Evolutionary conservation across 1,140 invertebrate genomes (phyloP).

Genomic region (Zophobas morio): DNA sequence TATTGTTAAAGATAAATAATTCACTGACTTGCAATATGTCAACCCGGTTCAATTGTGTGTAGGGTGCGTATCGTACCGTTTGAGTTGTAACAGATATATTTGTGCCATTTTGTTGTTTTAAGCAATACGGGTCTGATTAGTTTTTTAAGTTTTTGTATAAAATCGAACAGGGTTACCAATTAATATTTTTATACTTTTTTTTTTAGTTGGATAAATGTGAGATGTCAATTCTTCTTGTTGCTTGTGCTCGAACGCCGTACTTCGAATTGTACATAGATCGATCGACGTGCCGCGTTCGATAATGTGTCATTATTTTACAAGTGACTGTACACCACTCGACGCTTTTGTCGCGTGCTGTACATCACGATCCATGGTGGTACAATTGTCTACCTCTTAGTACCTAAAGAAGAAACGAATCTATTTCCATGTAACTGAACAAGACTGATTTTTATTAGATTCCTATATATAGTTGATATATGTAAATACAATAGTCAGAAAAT

Average conservation of each 20-base stretch:
- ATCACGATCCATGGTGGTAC: slow-evolving; percentile 40
- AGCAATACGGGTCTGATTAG: slow-evolving; percentile 31
- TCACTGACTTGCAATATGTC: slow-evolving; percentile 44
- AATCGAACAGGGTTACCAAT: slow-evolving; percentile 42
- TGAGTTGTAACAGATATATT: too few species aligned
- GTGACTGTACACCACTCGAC: neutral
- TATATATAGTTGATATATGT: slow-evolving; percentile 47
- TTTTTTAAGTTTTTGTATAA: slow-evolving; percentile 34
- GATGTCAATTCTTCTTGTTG: slow-evolving; percentile 46
- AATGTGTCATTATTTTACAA: slow-evolving; percentile 19
- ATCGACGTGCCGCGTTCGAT: slow-evolving; percentile 15
- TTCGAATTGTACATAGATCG: slow-evolving; percentile 14
- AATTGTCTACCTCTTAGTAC: slow-evolving; percentile 54
- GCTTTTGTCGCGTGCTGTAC: slow-evolving; percentile 15
- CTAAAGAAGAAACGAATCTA: slow-evolving; percentile 47
- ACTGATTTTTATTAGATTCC: slow-evolving; percentile 63
- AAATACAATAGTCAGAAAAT: slow-evolving; percentile 44
- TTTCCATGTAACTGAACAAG: slow-evolving; percentile 60
- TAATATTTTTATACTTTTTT: slow-evolving; percentile 28
- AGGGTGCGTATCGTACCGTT: neutral
- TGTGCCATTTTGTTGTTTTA: slow-evolving; percentile 30
- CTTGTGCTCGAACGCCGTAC: slow-evolving; percentile 35
- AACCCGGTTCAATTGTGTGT: slow-evolving; percentile 28
- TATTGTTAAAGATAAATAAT: slow-evolving; percentile 35
- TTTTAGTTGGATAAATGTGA: slow-evolving; percentile 37